A percentile compares a stretch with the other conserved stretches of the same genome.
Conservation (phyloP, 2,888 invertebrate genomes). For the Neoscelio sp. region DNA sequence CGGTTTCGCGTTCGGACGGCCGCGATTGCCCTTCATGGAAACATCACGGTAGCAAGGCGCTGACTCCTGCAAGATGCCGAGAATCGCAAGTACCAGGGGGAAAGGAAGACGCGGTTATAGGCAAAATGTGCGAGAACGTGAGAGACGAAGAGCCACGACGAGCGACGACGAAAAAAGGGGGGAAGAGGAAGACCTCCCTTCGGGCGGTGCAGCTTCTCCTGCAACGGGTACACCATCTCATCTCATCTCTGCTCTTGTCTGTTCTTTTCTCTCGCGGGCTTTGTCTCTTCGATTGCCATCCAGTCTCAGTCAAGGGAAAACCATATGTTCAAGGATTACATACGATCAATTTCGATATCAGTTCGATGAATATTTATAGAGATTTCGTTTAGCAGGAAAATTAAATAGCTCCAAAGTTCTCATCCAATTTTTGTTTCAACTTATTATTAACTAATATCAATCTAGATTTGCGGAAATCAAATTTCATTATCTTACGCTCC, state of each 20-base stretch:
- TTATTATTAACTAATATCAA: neutral
- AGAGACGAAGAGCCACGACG: constrained; percentile 45
- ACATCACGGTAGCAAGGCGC: constrained; percentile 49
- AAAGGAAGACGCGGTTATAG: neutral
- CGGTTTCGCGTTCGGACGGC: constrained; percentile 4
- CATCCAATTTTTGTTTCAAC: no score
- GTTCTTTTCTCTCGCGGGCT: constrained; percentile 47
- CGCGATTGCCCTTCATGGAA: constrained; percentile 43
- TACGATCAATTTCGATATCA: constrained; percentile 62
- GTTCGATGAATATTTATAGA: constrained; percentile 51
- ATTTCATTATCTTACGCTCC: no score
- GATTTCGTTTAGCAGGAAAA: constrained; percentile 32
- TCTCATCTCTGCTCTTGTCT: constrained; percentile 62
- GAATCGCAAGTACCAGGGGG: constrained; percentile 36
- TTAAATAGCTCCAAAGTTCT: no score
- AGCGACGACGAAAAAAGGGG: constrained; percentile 11
- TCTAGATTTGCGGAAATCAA: no score
- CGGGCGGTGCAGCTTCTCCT: constrained; percentile 79
- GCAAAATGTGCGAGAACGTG: neutral
- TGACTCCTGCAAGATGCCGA: constrained; percentile 35
- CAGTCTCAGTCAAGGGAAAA: constrained; percentile 52
- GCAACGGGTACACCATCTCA: constrained; percentile 70
- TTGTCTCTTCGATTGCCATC: constrained; percentile 54
- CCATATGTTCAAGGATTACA: constrained; percentile 60
- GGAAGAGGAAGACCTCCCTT: constrained; percentile 69